phyloP scores from a whole-genome alignment of 2,113 vertebrate species.

The Danio rerio region GRCz12tu NC_133183.1:20966001-20966500 shows the following conservation, averaged over 20 bases:
- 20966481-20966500: no score
- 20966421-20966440: no score
- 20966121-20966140: constrained; percentile 6
- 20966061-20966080: constrained; percentile 36
- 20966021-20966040: constrained; percentile 32
- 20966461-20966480: no score
- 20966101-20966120: constrained; percentile 28
- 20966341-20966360: no score
- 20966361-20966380: no score
- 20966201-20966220: constrained; percentile 19
- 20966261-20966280: neutral
- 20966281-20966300: neutral
- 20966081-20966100: constrained; percentile 28
- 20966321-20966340: no score
- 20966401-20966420: no score
- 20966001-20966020: constrained; percentile 50
- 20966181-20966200: constrained; percentile 13
- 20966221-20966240: constrained; percentile 42
- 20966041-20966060: constrained; percentile 46
- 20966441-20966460: no score
- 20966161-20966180: constrained; percentile 3
- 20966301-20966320: neutral
- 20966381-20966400: no score
- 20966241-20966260: neutral
- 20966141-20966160: neutral